A percentile compares a stretch with the other conserved stretches of the same genome.
phyloP scores from a whole-genome alignment of 2,113 vertebrate genomes.

The Acrocephalus arundinaceus region DNA sequence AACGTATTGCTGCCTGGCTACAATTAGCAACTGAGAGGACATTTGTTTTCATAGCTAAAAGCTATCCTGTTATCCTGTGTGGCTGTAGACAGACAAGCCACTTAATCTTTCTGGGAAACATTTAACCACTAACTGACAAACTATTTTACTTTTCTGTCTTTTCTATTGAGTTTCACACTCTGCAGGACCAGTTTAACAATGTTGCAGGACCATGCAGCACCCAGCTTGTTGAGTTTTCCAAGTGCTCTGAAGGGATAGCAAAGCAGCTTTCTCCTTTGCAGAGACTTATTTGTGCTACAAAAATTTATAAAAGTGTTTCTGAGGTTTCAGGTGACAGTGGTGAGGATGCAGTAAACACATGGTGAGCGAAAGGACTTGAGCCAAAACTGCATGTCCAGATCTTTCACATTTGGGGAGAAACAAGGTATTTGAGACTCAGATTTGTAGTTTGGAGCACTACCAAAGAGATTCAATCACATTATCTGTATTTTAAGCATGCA shows the following conservation, averaged over 20 bases:
- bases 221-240: not conserved
- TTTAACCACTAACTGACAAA: not conserved
- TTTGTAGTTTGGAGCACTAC: rapidly evolving
- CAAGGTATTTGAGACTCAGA: not conserved
- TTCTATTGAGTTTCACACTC: not conserved
- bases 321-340: rapidly evolving
- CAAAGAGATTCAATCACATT: not conserved
- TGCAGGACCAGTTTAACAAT: not conserved
- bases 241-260: not conserved
- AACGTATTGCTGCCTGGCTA: not conserved
- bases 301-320: not conserved
- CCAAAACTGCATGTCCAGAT: not conserved
- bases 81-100: not conserved
- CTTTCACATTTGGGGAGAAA: not conserved
- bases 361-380: not conserved
- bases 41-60: not conserved
- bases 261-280: not conserved
- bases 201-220: not conserved
- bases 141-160: not conserved
- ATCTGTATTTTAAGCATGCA: not conserved
- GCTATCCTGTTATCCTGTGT: not conserved
- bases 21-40: not conserved
- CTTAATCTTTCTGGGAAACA: not conserved
- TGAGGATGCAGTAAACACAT: not conserved
- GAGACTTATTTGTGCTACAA: not conserved